Evolutionary conservation across 2,797 vertebrate species (phyloP).

Genomic region (Xiphophorus birchmanni): DNA sequence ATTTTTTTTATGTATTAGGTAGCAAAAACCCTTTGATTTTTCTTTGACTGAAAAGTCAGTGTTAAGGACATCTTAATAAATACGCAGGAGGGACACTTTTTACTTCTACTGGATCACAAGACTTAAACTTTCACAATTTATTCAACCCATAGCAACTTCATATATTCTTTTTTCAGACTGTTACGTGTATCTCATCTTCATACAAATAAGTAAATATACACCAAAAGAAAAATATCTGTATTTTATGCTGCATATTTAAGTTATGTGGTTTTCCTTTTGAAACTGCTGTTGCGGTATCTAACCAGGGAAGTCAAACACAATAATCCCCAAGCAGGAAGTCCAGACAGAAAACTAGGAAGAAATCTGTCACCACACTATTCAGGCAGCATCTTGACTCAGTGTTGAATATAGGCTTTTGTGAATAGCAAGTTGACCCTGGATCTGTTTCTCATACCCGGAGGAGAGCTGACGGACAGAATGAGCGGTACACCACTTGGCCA

Average conservation of each 20-base stretch:
- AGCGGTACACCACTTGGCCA: conserved; percentile 65
- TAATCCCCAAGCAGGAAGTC: conserved; percentile 19
- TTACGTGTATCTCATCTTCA: background rate
- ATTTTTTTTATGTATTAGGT: no score
- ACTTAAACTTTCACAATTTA: no score
- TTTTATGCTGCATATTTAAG: background rate
- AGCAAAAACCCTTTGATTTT: background rate
- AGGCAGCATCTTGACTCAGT: conserved; percentile 20
- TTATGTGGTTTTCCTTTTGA: background rate
- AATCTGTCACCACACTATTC: conserved; percentile 27
- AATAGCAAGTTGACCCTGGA: conserved; percentile 54
- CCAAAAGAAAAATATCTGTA: background rate
- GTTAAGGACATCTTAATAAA: background rate
- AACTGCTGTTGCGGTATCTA: background rate
- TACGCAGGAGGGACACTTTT: background rate
- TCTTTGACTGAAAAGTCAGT: background rate
- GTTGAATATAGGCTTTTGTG: conserved; percentile 42
- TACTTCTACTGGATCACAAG: background rate
- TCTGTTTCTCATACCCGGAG: conserved; percentile 51
- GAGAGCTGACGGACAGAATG: conserved; percentile 66
- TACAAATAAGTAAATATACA: background rate
- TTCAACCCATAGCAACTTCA: background rate
- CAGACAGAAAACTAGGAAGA: conserved; percentile 35
- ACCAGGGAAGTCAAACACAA: conserved; percentile 25
- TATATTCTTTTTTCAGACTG: background rate